Evolutionary conservation across 2,797 vertebrate species (phyloP).

Genomic region (Hydrocynus forskahlii): DNA sequence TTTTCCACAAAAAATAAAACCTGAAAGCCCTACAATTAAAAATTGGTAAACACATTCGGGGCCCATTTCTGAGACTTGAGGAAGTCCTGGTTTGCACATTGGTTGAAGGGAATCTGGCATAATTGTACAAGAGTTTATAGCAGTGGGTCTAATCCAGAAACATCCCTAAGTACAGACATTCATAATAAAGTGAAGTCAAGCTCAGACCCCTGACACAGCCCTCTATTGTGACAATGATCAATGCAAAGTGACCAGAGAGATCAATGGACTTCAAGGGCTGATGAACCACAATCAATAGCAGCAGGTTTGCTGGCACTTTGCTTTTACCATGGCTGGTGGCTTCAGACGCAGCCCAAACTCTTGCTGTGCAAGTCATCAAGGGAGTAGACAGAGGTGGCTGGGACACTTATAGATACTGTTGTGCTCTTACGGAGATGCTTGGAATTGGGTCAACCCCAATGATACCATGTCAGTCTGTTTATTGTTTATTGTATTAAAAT

Average conservation of each 20-base stretch:
- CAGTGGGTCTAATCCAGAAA: slow-evolving; percentile 42
- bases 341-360: slow-evolving; percentile 54
- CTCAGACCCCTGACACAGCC: slow-evolving; percentile 37
- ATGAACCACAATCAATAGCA: slow-evolving; percentile 76
- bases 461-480: not conserved
- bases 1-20: not conserved
- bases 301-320: slow-evolving; percentile 66
- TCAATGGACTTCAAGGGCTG: slow-evolving; percentile 74
- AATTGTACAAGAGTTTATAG: slow-evolving; percentile 15
- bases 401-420: slow-evolving; percentile 69
- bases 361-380: slow-evolving; percentile 72
- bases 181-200: slow-evolving; percentile 53
- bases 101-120: slow-evolving; percentile 16
- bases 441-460: not conserved
- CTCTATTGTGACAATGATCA: slow-evolving; percentile 68
- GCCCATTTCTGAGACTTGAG: not conserved
- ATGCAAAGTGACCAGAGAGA: slow-evolving; percentile 67
- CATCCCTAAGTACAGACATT: slow-evolving; percentile 50
- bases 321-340: slow-evolving; percentile 66
- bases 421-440: slow-evolving; percentile 22
- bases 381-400: slow-evolving; percentile 73
- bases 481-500: not conserved
- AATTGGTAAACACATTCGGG: not conserved
- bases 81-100: slow-evolving; percentile 9
- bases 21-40: not conserved